These are phyloP conservation scores for Pelobates cultripes DNA, from an alignment of 2,797 vertebrate genomes.

Conservation along the genomic window DNA sequence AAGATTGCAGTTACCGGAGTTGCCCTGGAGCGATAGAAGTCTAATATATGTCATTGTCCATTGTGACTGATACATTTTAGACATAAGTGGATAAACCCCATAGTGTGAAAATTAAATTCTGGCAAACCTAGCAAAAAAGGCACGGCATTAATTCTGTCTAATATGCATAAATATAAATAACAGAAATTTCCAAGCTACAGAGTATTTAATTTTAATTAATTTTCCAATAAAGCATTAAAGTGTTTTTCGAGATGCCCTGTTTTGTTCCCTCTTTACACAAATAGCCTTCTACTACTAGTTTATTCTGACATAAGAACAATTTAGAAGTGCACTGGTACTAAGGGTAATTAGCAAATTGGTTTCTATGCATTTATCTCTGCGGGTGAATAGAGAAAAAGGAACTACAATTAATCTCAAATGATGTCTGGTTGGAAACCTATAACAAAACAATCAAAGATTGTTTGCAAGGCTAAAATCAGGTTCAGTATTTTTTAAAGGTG, in stretches of 20 bases:
- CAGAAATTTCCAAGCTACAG: background rate
- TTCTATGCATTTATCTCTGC: constrained; percentile 63
- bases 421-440: constrained; percentile 54
- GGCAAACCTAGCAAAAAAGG: background rate
- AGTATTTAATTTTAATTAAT: background rate
- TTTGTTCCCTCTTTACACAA: constrained; percentile 35
- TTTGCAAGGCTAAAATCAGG: background rate
- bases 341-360: constrained; percentile 59
- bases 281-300: constrained; percentile 44
- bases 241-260: background rate
- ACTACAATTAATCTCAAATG: constrained; percentile 62
- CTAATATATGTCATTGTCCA: too few relatives aligned
- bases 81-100: too few relatives aligned
- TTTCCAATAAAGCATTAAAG: constrained; percentile 11
- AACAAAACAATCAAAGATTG: constrained; percentile 30
- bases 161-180: background rate
- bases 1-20: too few relatives aligned
- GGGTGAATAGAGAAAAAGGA: constrained; percentile 60
- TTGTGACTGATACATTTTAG: too few relatives aligned
- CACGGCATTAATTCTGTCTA: background rate
- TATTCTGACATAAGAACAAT: constrained; percentile 52
- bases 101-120: background rate
- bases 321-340: constrained; percentile 52
- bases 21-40: too few relatives aligned
- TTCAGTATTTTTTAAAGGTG: background rate